Conservation (phyloP, 2,888 invertebrate genomes). For the Autographa gamma region DNA sequence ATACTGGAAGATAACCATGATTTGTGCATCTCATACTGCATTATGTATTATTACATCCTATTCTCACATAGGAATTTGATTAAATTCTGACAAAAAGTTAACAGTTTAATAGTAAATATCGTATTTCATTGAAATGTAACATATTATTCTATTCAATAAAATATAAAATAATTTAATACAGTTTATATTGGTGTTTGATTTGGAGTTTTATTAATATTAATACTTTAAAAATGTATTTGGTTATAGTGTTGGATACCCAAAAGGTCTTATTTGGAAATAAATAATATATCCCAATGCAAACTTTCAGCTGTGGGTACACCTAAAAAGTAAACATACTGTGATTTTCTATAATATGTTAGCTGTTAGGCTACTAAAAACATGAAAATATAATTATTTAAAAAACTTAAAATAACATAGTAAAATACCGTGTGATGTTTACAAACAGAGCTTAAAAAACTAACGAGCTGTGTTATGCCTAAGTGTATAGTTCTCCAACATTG, state of each 20-base stretch:
- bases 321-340: conserved; percentile 47
- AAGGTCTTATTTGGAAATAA: conserved; percentile 30
- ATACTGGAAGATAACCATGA: conserved; percentile 55
- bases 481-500: conserved; percentile 28
- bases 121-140: conserved; percentile 49
- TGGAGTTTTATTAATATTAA: conserved; percentile 27
- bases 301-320: conserved; percentile 40
- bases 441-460: conserved; percentile 40
- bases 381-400: conserved; percentile 51
- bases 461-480: conserved; percentile 37
- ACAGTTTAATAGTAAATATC: conserved; percentile 52
- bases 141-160: conserved; percentile 49
- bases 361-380: conserved; percentile 54
- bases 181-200: conserved; percentile 38
- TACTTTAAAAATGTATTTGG: conserved; percentile 24
- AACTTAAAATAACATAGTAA: conserved; percentile 50
- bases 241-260: conserved; percentile 15
- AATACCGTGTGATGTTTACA: conserved; percentile 47
- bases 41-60: conserved; percentile 36
- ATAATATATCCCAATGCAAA: conserved; percentile 39
- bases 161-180: conserved; percentile 39
- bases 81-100: conserved; percentile 51
- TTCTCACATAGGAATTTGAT: conserved; percentile 43
- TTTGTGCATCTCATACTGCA: conserved; percentile 58
- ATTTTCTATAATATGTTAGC: conserved; percentile 52